phyloP scores from a whole-genome alignment of 2,888 invertebrate genomes.

The Cosmia trapezina region DNA sequence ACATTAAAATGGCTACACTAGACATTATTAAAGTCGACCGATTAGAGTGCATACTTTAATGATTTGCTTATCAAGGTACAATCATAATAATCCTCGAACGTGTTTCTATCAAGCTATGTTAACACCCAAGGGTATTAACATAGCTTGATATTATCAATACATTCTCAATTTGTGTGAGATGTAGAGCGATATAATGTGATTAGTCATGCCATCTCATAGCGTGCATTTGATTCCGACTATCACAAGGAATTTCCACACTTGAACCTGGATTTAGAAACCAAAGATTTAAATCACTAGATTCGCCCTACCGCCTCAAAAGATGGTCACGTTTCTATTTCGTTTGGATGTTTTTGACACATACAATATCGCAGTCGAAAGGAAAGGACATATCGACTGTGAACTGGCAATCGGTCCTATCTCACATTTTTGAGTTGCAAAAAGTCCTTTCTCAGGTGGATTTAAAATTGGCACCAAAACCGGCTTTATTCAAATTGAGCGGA shows the following conservation, averaged over 20 bases:
- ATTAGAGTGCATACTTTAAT: slow-evolving; percentile 23
- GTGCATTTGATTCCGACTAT: neutral
- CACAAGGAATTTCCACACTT: neutral
- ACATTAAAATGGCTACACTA: neutral
- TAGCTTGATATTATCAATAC: slow-evolving; percentile 15
- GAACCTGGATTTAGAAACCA: neutral
- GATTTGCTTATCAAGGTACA: slow-evolving; percentile 24
- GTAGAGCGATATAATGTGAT: slow-evolving; percentile 17
- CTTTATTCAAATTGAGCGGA: no score
- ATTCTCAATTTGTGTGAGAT: slow-evolving; percentile 19
- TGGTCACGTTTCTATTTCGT: no score
- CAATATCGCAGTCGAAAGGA: no score
- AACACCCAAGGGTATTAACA: neutral
- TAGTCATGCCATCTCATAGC: slow-evolving; percentile 4
- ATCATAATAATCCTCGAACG: slow-evolving; percentile 23
- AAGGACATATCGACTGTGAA: no score
- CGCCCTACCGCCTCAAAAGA: no score
- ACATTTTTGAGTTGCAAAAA: no score
- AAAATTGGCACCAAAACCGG: no score
- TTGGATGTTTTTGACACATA: no score
- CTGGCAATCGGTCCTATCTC: no score
- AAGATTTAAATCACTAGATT: no score
- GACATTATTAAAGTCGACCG: slow-evolving; percentile 6
- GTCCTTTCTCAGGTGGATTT: no score
- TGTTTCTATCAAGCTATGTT: slow-evolving; percentile 15